These are phyloP conservation scores for Fopius arisanus DNA, from an alignment of 1,140 invertebrate species.

Conservation along the genomic window DNA sequence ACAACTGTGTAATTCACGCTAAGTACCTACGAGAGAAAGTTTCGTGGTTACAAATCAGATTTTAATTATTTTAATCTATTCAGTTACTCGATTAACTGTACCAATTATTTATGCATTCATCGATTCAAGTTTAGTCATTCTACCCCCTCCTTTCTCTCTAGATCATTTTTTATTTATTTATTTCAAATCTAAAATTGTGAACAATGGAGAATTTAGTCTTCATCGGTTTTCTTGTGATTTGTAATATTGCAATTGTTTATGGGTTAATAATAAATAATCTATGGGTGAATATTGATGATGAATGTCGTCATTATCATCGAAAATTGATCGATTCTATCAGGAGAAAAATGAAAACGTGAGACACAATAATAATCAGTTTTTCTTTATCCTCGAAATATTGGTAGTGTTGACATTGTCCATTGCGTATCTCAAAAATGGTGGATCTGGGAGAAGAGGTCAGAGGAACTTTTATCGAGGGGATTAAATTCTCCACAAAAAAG, in stretches of 20 bases:
- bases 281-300: too few species aligned
- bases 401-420: too few species aligned
- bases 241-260: neutral
- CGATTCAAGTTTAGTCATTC: neutral
- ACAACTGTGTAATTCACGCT: constrained; percentile 40
- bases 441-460: too few species aligned
- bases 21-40: constrained; percentile 49
- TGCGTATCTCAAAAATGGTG: too few species aligned
- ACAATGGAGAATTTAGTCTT: neutral
- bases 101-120: constrained; percentile 17
- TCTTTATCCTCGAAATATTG: too few species aligned
- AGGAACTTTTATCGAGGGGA: too few species aligned
- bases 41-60: constrained; percentile 44
- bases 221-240: neutral
- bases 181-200: neutral
- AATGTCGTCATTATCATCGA: neutral
- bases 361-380: too few species aligned
- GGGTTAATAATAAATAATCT: neutral
- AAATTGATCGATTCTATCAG: neutral
- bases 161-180: neutral
- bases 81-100: constrained; percentile 42
- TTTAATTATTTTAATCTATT: neutral
- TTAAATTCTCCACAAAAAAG: constrained; percentile 2
- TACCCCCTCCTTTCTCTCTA: neutral
- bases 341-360: neutral